These are phyloP conservation scores for Conus betulinus DNA, from an alignment of 1,140 invertebrate genomes.

Conservation along the genomic window DNA sequence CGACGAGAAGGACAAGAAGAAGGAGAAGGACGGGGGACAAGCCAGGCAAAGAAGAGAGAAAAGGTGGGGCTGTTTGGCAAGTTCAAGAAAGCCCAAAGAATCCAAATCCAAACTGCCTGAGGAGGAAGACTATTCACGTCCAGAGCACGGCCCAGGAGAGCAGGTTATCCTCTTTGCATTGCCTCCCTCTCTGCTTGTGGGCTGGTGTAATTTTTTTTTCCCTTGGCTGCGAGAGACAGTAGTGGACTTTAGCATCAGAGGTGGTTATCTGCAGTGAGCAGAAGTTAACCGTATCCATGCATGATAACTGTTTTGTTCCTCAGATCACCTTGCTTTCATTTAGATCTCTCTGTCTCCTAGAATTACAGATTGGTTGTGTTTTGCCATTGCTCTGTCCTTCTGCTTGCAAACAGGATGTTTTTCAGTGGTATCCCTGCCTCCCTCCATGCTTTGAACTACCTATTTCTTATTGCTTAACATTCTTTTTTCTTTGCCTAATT, in stretches of 20 bases:
- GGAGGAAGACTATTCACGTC: not conserved
- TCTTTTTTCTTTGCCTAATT: too few species aligned
- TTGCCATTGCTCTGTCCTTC: too few species aligned
- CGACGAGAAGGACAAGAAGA: conserved; percentile 28
- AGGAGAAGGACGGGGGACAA: conserved; percentile 28
- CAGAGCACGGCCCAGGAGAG: not conserved
- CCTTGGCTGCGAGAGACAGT: not conserved
- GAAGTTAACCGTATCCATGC: not conserved
- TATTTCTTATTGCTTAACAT: too few species aligned
- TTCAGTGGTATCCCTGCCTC: too few species aligned
- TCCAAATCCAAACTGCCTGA: conserved; percentile 13
- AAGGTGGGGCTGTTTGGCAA: conserved; percentile 39
- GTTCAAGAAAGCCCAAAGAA: conserved; percentile 40
- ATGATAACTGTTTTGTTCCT: not conserved
- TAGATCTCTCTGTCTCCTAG: too few species aligned
- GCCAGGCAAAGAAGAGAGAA: not conserved
- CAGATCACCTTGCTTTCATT: not conserved
- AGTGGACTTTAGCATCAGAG: not conserved
- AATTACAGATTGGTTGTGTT: too few species aligned
- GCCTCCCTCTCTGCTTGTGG: not conserved
- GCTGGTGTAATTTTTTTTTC: not conserved
- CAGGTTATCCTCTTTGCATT: conserved; percentile 22
- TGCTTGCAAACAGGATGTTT: too few species aligned
- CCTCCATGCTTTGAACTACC: too few species aligned
- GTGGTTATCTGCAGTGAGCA: not conserved